Percentiles rank a stretch among this genome's conserved stretches.
Conservation (phyloP, 2,888 invertebrate genomes). For the Plebejus anna region DNA sequence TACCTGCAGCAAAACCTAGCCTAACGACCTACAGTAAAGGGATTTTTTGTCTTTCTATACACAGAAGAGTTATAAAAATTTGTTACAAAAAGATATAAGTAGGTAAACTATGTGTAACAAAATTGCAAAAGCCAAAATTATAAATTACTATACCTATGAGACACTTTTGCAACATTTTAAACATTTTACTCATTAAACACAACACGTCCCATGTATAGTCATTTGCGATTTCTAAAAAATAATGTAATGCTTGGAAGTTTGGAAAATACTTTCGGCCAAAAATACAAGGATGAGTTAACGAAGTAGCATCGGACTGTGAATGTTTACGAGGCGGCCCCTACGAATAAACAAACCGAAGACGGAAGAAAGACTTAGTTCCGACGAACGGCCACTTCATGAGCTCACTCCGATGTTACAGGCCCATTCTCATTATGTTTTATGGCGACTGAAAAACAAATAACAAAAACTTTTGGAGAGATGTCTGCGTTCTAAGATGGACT, state of each 20-base stretch:
- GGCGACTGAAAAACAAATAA: constrained; percentile 53
- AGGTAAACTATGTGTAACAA: not conserved
- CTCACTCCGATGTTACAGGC: constrained; percentile 32
- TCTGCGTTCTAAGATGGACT: not conserved
- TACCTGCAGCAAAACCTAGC: not conserved
- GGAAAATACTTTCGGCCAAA: not conserved
- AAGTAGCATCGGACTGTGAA: constrained; percentile 68
- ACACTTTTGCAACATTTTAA: not conserved
- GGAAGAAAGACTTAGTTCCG: constrained; percentile 61
- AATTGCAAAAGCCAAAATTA: not conserved
- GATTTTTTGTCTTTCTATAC: not conserved
- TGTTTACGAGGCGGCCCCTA: constrained; percentile 70
- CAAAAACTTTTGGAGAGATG: constrained; percentile 39
- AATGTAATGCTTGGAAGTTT: not conserved
- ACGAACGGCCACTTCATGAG: constrained; percentile 48
- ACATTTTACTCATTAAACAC: not conserved
- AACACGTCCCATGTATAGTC: not conserved
- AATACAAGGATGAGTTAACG: constrained; percentile 40
- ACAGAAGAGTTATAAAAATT: not conserved
- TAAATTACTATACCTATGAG: not conserved
- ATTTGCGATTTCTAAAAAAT: not conserved
- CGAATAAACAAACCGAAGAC: constrained; percentile 69
- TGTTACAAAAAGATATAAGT: not conserved
- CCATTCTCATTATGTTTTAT: constrained; percentile 57
- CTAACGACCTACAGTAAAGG: not conserved